Base-by-base conservation (phyloP, 2,888 invertebrate species). In the Nysson spinosus region DNA sequence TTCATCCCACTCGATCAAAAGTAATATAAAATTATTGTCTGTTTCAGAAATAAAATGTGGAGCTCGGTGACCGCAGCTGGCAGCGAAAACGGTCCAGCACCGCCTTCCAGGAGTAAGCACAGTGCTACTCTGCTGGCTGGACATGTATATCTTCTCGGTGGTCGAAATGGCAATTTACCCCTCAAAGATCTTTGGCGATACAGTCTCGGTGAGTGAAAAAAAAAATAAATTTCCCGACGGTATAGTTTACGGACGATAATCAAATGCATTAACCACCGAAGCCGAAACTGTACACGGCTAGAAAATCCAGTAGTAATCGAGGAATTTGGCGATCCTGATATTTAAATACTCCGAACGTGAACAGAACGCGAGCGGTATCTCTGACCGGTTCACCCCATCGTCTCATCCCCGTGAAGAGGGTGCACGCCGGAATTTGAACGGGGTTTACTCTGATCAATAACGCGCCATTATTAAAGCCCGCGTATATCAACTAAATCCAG, bases 111-210 rank as follows among this genome's bases (percentile, higher is more conserved):
- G 69, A 92, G 92, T 82, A 95, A 96, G 88, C 95, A 95, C 88
- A 94, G 95, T 46, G 93, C 94, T 64, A 94, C 95, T 73, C 88
- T 93, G 72, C 90, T 93, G 72, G 93, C 92, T 39, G 93, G 93
- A n/a, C 89, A 91, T 86, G 91, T 96, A 66, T 96, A 95, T 87
- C 90, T 96, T 72, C 90, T 94, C 72, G 96, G 95, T 9, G 96
- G 96, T n/a, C 89, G 95, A 42, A 95, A 95, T 83, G 93, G 94
- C 14, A 92, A 93, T 79, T 89, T 94, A 74, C 95, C 95, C 2
- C 90, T 95, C 61, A 91, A 93, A 85, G 96, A 96, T 88, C 92
- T 96, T 83, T 96, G 96, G 96, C 91, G 92, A 78, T 94, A 94
- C 82, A 91, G 92, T 78, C 89, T 95, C 40, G 91, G 94, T 94